Conservation (phyloP, 2,888 invertebrate species). For the Empis livida region DNA sequence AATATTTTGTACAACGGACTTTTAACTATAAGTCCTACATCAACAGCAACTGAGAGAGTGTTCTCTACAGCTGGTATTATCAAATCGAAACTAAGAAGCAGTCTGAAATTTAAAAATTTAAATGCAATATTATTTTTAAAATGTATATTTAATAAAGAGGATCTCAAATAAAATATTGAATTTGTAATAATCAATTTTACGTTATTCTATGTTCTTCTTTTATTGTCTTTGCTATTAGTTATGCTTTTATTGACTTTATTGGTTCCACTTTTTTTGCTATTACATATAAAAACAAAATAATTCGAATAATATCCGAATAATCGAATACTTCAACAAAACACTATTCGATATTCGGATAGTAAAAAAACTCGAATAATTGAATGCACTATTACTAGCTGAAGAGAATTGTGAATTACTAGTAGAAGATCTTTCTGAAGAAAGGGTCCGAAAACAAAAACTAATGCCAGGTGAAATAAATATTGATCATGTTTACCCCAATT, state of each 20-base stretch:
- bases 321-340: too few species aligned
- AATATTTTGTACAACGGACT: too few species aligned
- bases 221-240: too few species aligned
- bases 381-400: not conserved
- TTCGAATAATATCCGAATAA: too few species aligned
- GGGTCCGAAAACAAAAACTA: not conserved
- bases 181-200: not conserved
- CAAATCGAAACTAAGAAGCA: not conserved
- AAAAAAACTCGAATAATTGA: too few species aligned
- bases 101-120: not conserved
- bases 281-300: too few species aligned
- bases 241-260: too few species aligned
- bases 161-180: not conserved
- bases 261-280: too few species aligned
- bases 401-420: not conserved
- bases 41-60: not conserved
- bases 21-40: too few species aligned
- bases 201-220: not conserved
- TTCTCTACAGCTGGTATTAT: not conserved
- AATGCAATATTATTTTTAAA: not conserved
- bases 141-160: not conserved
- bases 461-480: not conserved
- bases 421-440: not conserved
- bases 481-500: not conserved
- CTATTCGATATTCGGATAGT: too few species aligned